Evolutionary conservation across 2,113 vertebrate species (phyloP).

Genomic region (Ploceus nigricollis): DNA sequence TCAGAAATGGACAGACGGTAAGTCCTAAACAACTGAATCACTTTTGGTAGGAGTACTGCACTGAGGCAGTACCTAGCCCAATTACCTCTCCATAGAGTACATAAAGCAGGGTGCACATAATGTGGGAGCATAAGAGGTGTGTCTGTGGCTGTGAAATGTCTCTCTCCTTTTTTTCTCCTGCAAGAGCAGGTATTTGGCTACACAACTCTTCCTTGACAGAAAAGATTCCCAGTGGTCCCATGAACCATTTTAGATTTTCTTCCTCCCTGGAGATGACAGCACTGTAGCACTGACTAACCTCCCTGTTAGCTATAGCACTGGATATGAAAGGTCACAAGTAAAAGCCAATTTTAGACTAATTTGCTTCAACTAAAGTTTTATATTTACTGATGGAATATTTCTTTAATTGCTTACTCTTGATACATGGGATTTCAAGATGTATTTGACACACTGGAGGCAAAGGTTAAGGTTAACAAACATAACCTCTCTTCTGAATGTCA

Average conservation of each 20-base stretch:
- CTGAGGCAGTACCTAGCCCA: not conserved
- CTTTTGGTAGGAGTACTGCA: not conserved
- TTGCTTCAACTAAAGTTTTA: conserved; percentile 25
- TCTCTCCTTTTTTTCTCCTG: not conserved
- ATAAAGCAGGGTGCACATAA: not conserved
- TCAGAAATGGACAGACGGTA: not conserved
- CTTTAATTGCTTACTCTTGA: not conserved
- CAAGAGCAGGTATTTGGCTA: not conserved
- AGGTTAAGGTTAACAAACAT: conserved; percentile 27
- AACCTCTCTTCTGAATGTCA: conserved; percentile 26
- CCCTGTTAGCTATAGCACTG: not conserved
- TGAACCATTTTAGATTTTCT: not conserved
- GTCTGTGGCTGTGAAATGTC: not conserved
- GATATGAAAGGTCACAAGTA: conserved; percentile 27
- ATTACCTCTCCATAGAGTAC: not conserved
- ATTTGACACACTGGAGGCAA: conserved; percentile 27
- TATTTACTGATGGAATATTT: not conserved
- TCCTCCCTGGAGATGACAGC: not conserved
- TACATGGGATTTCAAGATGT: conserved; percentile 18
- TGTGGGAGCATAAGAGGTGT: not conserved
- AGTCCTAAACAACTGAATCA: not conserved
- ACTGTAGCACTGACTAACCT: not conserved
- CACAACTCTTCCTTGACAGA: not conserved
- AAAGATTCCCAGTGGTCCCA: not conserved
- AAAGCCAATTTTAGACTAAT: conserved; percentile 8